Evolutionary conservation across 1,140 invertebrate species (phyloP), one percentile per base, ranked within the genome.

Genomic region (Thereuonema tuberculata): DNA sequence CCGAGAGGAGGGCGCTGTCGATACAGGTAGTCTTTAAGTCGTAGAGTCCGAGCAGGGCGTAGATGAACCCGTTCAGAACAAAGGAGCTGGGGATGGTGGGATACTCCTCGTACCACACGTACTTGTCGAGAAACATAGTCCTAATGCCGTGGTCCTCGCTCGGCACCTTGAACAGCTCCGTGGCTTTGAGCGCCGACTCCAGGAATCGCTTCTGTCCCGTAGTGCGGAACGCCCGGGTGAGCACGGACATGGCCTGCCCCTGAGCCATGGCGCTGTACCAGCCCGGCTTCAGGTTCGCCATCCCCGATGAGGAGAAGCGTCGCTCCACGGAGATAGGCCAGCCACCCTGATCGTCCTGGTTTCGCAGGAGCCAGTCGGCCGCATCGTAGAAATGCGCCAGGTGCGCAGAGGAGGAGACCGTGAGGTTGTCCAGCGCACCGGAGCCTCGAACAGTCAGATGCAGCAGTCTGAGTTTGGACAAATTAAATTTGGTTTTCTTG

Each of bases 261-360:
- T 98, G 93, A 2, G 89, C 92, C 95, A 99, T 99, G 5, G 92
- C 90, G 1, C 93, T 98, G 71, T 94, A 89, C 92, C 92, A 96
- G 58, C 91, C 91, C 17, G 89, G 84, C 62, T 81, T 76, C 31
- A 96, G 78, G 63, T 86, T 84, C 49, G 81, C 78, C 71, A 89
- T 84, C n/a, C 85, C 83, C 55, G 80, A 78, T 17, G 65, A 56
- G 47, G 82, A 81, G 61, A 91, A 78, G 69, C 83, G 84, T 64
- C 92, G 75, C 54, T 82, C 79, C 1, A 94, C 91, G 37, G 85
- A 85, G 72, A 93, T 93, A 37, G 85, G 76, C 92, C 92, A 96
- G 27, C 90, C 93, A 66, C 89, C 90, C 28, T 83, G 79, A 60
- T 81, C 74, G 69, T 93, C 84, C 75, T 98, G 95, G 76, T 91